Evolutionary conservation across 2,113 vertebrate species (phyloP).

Genomic region (Syngnathus typhle): DNA sequence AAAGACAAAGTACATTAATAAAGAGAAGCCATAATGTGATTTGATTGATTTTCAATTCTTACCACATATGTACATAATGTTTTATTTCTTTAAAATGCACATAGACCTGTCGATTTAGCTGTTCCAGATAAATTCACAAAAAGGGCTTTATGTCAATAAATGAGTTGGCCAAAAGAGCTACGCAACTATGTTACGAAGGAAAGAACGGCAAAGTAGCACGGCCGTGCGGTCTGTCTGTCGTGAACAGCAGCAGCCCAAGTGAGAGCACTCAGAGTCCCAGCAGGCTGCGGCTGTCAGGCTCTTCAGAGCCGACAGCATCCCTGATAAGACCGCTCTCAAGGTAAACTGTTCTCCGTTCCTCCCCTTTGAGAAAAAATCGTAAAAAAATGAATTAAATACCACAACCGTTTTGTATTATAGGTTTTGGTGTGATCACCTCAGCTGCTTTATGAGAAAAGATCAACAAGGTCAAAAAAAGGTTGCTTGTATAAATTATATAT

Average conservation of each 20-base stretch:
- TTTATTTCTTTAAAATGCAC: no score
- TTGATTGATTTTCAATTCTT: no score
- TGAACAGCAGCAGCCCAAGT: slow-evolving; percentile 57
- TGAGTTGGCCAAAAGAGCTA: slow-evolving; percentile 44
- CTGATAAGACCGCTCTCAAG: slow-evolving; percentile 51
- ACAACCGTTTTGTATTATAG: slow-evolving; percentile 51
- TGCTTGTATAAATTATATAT: no score
- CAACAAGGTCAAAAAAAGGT: no score
- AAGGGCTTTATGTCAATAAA: slow-evolving; percentile 49
- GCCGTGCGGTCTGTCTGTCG: slow-evolving; percentile 61
- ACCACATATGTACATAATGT: no score
- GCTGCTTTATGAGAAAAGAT: slow-evolving; percentile 14
- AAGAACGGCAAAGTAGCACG: slow-evolving; percentile 54
- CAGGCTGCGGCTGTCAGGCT: slow-evolving; percentile 36
- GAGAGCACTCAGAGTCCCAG: slow-evolving; percentile 35
- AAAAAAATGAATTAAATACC: slow-evolving; percentile 39
- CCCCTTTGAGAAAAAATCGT: slow-evolving; percentile 60
- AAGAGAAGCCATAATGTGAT: no score
- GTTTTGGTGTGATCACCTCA: slow-evolving; percentile 54
- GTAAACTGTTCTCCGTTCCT: slow-evolving; percentile 48
- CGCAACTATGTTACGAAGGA: slow-evolving; percentile 52
- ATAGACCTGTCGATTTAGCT: slow-evolving; percentile 34
- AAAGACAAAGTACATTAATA: no score
- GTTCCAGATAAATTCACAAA: slow-evolving; percentile 39
- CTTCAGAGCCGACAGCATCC: slow-evolving; percentile 38